These are phyloP conservation scores for Synanthedon myopaeformis DNA, from an alignment of 2,888 invertebrate genomes.

Conservation along the genomic window DNA sequence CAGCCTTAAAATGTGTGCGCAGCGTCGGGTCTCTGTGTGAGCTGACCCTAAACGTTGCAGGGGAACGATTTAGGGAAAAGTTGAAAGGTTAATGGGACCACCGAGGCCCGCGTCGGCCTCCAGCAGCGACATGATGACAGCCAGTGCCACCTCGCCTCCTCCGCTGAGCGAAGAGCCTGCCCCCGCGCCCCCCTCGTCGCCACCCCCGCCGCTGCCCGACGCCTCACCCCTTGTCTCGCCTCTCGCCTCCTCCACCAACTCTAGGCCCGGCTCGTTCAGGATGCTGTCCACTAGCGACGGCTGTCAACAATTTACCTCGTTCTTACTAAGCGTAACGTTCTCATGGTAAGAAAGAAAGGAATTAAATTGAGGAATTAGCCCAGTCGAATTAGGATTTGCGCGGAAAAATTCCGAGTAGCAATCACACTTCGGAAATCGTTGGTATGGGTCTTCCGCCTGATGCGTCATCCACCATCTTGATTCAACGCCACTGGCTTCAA, in stretches of 20 bases:
- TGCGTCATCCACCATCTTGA: too few species aligned
- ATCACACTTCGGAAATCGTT: too few species aligned
- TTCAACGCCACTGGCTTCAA: too few species aligned
- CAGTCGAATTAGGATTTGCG: too few species aligned
- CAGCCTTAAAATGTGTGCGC: too few species aligned
- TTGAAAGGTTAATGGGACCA: constrained; percentile 88
- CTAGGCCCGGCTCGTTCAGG: constrained; percentile 27
- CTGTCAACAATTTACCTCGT: constrained; percentile 13
- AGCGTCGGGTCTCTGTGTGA: too few species aligned
- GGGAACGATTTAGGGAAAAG: constrained; percentile 87
- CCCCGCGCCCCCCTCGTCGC: constrained; percentile 52
- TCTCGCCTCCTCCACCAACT: constrained; percentile 17
- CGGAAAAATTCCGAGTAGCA: too few species aligned
- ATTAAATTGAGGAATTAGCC: too few species aligned
- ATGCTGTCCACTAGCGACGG: constrained; percentile 35
- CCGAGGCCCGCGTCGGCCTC: constrained; percentile 92
- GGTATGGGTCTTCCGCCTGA: too few species aligned
- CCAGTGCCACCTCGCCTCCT: constrained; percentile 91
- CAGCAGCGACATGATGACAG: constrained; percentile 89
- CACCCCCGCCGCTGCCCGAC: constrained; percentile 21
- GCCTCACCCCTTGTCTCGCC: constrained; percentile 35
- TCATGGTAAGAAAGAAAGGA: too few species aligned
- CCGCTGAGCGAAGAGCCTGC: constrained; percentile 66
- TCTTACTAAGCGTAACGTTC: too few species aligned
- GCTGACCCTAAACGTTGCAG: constrained; percentile 19